Base-by-base conservation (phyloP, 2,113 vertebrate species). In the Guaruba guarouba region DNA sequence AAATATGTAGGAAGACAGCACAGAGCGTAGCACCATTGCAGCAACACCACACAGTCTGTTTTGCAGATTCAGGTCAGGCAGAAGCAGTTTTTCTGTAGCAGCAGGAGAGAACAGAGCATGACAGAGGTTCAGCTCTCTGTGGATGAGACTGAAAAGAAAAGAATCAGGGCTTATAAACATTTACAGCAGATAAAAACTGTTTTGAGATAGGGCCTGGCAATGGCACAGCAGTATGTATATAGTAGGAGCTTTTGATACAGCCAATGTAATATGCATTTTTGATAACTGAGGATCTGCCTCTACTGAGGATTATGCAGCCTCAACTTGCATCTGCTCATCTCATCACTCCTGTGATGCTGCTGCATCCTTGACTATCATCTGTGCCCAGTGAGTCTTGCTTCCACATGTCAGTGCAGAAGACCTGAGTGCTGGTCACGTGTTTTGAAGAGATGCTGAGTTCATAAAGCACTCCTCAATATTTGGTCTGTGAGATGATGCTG, bases 21-120 rank as follows among this genome's bases (percentile, higher is more conserved):
- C 0, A 1, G 63, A 74, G 37, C 1, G 1, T 54, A 68, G 10
- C 43, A 64, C 28, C 2, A 1, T n/a, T 16, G 5, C 39, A 35
- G 35, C 59, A 80, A 35, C 37, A n/a, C 43, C 33, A 69, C 1
- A 2, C 33, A 64, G 43, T 18, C 57, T 66, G 3, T 85, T 85
- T 88, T 90, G 44, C 24, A 52, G 33, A 67, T 81, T 62, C 71
- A 41, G 41, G 19, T 77, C 49, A 67, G 59, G 35, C 19, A 83
- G 82, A 81, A 59, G 31, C 3, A 1, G 13, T 29, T 88, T 91
- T 95, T 81, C 64, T 66, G 22, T 55, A 92, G 55, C 69, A 82
- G 61, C 61, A 74, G 55, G 66, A 78, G 61, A 87, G 66, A 66
- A 57, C 11, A 6, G 23, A 57, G 17, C 7, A 1, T 28, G 37